These are phyloP conservation scores for Ivindomyrus marchei DNA, from an alignment of 2,113 vertebrate genomes.

Conservation along the genomic window DNA sequence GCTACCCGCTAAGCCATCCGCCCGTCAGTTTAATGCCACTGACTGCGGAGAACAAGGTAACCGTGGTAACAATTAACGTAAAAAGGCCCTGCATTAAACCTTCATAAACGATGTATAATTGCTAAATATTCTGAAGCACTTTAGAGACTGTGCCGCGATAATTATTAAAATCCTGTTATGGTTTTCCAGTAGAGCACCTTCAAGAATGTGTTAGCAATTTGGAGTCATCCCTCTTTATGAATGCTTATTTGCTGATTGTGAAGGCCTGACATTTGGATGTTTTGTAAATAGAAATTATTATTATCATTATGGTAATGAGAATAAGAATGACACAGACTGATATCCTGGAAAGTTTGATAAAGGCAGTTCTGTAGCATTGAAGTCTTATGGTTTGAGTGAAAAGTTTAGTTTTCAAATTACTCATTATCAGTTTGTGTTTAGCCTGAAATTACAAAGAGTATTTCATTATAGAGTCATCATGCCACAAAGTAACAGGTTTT, in stretches of 20 bases:
- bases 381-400: neutral
- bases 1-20: neutral
- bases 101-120: neutral
- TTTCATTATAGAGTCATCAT: neutral
- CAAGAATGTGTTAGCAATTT: conserved; percentile 2
- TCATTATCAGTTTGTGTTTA: neutral
- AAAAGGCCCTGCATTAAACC: neutral
- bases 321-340: neutral
- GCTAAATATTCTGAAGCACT: neutral
- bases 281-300: neutral
- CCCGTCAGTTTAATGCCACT: neutral
- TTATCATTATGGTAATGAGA: neutral
- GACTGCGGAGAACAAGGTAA: neutral
- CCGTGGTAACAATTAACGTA: neutral
- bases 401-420: neutral
- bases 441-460: neutral
- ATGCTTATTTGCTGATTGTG: neutral
- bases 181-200: neutral
- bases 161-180: neutral
- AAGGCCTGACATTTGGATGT: neutral
- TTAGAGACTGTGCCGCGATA: neutral
- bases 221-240: neutral
- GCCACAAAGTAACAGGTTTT: neutral
- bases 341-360: neutral
- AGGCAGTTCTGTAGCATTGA: neutral